Evolutionary conservation across 2,888 invertebrate species (phyloP).

Genomic region (Chirona hameri): DNA sequence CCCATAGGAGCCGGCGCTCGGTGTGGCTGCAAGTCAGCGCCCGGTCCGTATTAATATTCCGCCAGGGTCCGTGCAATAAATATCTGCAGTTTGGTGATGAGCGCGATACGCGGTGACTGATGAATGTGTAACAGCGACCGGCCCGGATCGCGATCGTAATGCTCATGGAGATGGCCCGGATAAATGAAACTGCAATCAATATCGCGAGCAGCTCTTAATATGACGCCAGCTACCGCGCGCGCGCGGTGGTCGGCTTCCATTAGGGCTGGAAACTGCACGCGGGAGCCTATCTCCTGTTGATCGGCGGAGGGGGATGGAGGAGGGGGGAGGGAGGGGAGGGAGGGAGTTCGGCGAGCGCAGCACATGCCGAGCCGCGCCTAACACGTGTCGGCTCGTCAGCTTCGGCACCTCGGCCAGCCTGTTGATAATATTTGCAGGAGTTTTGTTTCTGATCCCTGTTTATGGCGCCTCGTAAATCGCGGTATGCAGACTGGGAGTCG

Average conservation of each 20-base stretch:
- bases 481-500: not conserved
- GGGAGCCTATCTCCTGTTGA: not conserved
- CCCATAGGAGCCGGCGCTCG: not conserved
- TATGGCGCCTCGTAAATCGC: not conserved
- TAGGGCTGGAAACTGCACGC: not conserved
- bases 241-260: not conserved
- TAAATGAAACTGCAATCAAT: slow-evolving; percentile 4
- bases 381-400: not conserved
- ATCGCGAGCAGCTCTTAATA: not conserved
- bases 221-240: not conserved
- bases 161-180: slow-evolving; percentile 5
- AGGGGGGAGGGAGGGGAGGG: not conserved
- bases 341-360: not conserved
- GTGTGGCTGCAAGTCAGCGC: not conserved
- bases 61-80: not conserved
- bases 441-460: slow-evolving; percentile 3
- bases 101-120: not conserved
- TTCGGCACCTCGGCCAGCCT: not conserved
- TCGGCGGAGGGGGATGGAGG: not conserved
- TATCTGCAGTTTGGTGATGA: slow-evolving; percentile 6
- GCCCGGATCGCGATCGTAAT: not conserved
- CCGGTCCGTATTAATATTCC: not conserved
- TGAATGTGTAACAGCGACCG: slow-evolving; percentile 24
- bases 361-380: not conserved
- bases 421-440: slow-evolving; percentile 2